Conservation (phyloP, 2,888 invertebrate species). For the Hydropsyche betteni region DNA sequence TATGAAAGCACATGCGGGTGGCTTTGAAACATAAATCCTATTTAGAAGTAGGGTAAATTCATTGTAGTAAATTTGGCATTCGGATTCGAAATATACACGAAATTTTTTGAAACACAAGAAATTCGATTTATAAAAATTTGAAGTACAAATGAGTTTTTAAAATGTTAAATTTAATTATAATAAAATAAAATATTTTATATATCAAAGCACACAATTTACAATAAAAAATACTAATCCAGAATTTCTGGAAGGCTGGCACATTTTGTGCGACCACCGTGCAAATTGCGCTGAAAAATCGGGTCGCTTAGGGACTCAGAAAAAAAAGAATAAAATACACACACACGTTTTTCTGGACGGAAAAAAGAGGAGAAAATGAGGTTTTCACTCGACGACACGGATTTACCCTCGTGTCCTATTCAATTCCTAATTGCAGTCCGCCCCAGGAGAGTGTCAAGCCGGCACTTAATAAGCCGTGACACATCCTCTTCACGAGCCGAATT, state of each 20-base stretch:
- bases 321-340: conserved; percentile 15
- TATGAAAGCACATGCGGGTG: conserved; percentile 35
- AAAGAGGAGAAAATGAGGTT: conserved; percentile 28
- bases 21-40: conserved; percentile 40
- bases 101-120: too few relatives aligned
- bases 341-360: background rate
- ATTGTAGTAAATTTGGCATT: background rate
- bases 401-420: conserved; percentile 44
- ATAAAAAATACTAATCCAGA: too few relatives aligned
- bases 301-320: background rate
- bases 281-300: conserved; percentile 34
- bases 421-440: conserved; percentile 42
- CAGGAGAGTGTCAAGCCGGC: conserved; percentile 34
- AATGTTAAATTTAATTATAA: too few relatives aligned
- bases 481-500: conserved; percentile 28
- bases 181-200: too few relatives aligned
- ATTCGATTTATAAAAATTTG: too few relatives aligned
- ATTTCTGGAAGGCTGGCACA: conserved; percentile 2
- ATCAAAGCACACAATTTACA: too few relatives aligned
- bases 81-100: too few relatives aligned
- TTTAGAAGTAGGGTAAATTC: conserved; percentile 34
- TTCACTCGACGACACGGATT: conserved; percentile 39
- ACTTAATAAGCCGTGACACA: conserved; percentile 37
- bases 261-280: conserved; percentile 24
- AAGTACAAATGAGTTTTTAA: too few relatives aligned